Base-by-base conservation (phyloP, 2,113 vertebrate genomes). In the Trematomus loennbergii region DNA sequence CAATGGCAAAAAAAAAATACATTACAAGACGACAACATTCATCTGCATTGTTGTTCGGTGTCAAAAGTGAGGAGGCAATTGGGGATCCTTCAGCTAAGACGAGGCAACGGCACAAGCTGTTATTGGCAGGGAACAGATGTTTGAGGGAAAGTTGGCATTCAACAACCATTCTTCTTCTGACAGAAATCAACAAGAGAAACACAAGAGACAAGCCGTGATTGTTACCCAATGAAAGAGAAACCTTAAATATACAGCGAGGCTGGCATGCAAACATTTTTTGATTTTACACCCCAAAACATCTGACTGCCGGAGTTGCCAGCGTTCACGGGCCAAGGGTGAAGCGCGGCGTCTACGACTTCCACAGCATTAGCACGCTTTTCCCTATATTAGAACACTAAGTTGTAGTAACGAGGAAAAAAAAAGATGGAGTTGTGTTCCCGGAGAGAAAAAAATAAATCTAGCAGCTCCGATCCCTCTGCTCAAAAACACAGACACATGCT, bases 101-200 rank as follows among this genome's bases (percentile, higher is more conserved):
- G 82, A 90, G 89, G 83, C 89, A 90, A 92, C 85, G 70, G 90
- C 88, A 83, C 94, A 95, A 94, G 93, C 94, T 95, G 95, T 94
- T 94, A 94, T 94, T 95, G 94, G 94, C 92, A 92, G 90, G 71
- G 91, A 94, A 91, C 94, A 95, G 94, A 95, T 95, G 95, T 94
- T 93, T 88, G 88, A 89, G 88, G 84, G 90, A 93, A 94, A 93
- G 93, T 91, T 95, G 94, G 94, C 94, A 94, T 88, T 89, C 88
- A 82, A 76, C 87, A 72, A 91, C 85, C 91, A 87, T 92, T 93
- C 91, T 91, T 91, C 90, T 89, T 90, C 86, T 84, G 91, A 93
- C 91, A 94, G 86, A 92, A 91, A 93, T 94, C 89, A 89, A 93
- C 71, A 83, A 88, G 83, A 88, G 78, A 83, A 90, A 91, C 87